Conservation (phyloP, 2,888 invertebrate species). For the Diadegma fenestrale region DNA sequence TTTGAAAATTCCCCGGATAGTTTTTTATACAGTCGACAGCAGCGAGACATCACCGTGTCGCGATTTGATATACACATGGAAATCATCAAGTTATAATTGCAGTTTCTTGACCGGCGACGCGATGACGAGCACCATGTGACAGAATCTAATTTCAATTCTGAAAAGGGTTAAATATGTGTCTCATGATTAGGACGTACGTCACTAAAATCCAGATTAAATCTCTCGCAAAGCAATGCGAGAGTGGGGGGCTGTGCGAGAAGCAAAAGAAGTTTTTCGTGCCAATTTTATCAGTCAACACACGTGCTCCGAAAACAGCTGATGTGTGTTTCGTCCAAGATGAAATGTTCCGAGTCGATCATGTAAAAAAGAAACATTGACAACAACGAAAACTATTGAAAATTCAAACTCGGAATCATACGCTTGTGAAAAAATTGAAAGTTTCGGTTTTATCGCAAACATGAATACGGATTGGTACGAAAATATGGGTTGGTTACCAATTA, state of each 20-base stretch:
- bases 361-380: not conserved
- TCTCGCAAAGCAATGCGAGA: not conserved
- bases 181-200: not conserved
- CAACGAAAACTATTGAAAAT: not conserved
- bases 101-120: not conserved
- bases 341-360: not conserved
- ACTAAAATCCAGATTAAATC: not conserved
- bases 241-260: not conserved
- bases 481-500: conserved; percentile 89
- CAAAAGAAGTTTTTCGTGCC: not conserved
- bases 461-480: conserved; percentile 43
- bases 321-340: not conserved
- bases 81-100: no score
- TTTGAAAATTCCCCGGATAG: no score
- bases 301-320: conserved; percentile 1
- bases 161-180: not conserved
- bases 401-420: not conserved
- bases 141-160: not conserved
- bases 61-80: no score
- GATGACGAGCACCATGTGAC: not conserved
- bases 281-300: not conserved
- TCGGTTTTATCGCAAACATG: conserved; percentile 7
- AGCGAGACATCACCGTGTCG: no score
- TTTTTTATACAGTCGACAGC: no score
- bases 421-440: not conserved